Evolutionary conservation across 2,888 invertebrate genomes (phyloP).

Genomic region (Drosophila dives): DNA sequence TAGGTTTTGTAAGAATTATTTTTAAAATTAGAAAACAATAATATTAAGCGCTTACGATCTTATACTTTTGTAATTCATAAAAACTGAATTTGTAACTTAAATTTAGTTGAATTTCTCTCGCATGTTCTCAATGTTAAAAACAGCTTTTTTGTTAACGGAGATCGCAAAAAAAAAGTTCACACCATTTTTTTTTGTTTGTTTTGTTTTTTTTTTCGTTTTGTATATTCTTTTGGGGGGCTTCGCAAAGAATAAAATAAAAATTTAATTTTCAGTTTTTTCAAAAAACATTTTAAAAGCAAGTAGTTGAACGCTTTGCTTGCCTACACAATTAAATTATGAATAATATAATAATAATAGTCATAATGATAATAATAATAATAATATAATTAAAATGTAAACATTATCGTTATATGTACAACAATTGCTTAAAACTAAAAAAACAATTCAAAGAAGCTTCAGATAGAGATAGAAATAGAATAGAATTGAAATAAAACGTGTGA

Average conservation of each 20-base stretch:
- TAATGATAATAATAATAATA: conserved; percentile 57
- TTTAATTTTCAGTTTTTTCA: conserved; percentile 75
- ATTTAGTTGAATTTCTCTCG: conserved; percentile 48
- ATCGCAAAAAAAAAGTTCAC: conserved; percentile 69
- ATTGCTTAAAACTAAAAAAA: conserved; percentile 74
- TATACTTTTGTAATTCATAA: conserved; percentile 67
- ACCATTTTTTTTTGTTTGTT: conserved; percentile 36
- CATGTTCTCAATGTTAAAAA: conserved; percentile 52
- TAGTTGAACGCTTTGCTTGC: conserved; percentile 67
- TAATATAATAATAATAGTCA: conserved; percentile 56
- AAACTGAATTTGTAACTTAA: conserved; percentile 70
- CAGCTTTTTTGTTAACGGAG: conserved; percentile 55
- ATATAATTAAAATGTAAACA: conserved; percentile 41
- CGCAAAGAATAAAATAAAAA: conserved; percentile 29
- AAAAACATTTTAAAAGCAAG: conserved; percentile 77
- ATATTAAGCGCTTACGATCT: conserved; percentile 50
- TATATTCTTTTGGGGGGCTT: conserved; percentile 25
- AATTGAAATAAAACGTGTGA: conserved; percentile 9
- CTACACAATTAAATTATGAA: conserved; percentile 42
- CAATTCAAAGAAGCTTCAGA: conserved; percentile 47
- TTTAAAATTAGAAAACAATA: conserved; percentile 82
- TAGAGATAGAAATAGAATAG: conserved; percentile 8
- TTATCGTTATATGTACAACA: conserved; percentile 66
- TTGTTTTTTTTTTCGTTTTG: neutral
- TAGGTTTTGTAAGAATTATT: conserved; percentile 19